These are phyloP conservation scores for Tyto alba DNA, from an alignment of 2,113 vertebrate genomes.

Conservation along the genomic window DNA sequence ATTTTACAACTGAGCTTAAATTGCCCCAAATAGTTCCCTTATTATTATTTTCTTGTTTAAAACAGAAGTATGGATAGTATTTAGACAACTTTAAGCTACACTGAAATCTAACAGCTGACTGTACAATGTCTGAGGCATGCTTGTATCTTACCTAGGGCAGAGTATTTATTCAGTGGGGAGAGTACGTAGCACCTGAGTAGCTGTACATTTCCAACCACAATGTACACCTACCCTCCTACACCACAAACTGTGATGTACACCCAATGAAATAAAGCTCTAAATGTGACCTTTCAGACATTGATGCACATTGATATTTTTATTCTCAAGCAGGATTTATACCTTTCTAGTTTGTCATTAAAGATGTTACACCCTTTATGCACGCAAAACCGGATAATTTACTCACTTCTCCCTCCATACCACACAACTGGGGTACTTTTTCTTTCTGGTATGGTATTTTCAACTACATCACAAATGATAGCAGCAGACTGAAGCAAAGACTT, in stretches of 20 bases:
- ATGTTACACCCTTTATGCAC: background rate
- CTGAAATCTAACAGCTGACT: background rate
- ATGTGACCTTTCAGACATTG: background rate
- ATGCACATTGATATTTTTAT: background rate
- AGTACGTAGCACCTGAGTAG: fast-evolving
- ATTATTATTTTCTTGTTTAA: background rate
- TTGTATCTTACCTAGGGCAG: background rate
- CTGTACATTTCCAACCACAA: background rate
- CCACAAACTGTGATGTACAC: background rate
- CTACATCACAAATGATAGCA: background rate
- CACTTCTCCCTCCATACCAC: background rate
- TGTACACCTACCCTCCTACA: fast-evolving
- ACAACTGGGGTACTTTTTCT: background rate
- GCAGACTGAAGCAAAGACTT: background rate
- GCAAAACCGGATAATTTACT: background rate
- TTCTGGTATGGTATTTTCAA: background rate
- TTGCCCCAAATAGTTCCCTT: background rate
- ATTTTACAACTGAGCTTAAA: background rate
- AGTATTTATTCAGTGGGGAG: background rate
- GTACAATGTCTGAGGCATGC: background rate
- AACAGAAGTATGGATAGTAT: background rate
- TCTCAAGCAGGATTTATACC: background rate
- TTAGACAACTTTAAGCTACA: background rate
- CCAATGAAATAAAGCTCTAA: background rate
- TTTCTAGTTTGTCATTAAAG: background rate